phyloP scores from a whole-genome alignment of 2,113 vertebrate genomes.

The Channa maculata region DNA sequence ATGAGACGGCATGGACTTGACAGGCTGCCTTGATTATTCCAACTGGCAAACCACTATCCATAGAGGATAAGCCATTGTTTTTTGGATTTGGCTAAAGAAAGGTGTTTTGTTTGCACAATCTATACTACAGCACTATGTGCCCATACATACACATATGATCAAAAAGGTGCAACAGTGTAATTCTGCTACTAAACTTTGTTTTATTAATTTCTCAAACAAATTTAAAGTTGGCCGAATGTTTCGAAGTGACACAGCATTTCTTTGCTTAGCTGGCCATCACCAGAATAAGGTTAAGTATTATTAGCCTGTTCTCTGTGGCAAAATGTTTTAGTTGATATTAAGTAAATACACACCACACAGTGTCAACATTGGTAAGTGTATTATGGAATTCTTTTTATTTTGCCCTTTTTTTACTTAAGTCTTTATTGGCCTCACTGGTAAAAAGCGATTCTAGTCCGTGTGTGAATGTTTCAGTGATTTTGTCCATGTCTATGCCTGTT shows the following conservation, averaged over 20 bases:
- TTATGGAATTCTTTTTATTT: slow-evolving; percentile 37
- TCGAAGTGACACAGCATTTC: slow-evolving; percentile 29
- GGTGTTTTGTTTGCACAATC: slow-evolving; percentile 16
- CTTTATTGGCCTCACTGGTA: neutral
- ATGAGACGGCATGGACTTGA: neutral
- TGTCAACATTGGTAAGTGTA: slow-evolving; percentile 65
- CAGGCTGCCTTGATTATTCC: slow-evolving; percentile 15
- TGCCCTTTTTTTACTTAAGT: slow-evolving; percentile 1
- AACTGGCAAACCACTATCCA: slow-evolving; percentile 9
- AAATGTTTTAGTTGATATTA: slow-evolving; percentile 30
- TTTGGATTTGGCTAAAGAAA: slow-evolving; percentile 2
- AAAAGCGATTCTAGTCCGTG: neutral
- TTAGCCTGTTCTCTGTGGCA: slow-evolving; percentile 32
- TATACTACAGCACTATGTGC: slow-evolving; percentile 26
- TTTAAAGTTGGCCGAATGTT: slow-evolving; percentile 63
- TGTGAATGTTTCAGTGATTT: slow-evolving; percentile 8
- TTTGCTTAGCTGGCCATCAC: slow-evolving; percentile 28
- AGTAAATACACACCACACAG: slow-evolving; percentile 67
- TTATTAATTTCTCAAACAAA: slow-evolving; percentile 3
- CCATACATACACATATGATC: slow-evolving; percentile 16
- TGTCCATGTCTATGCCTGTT: neutral
- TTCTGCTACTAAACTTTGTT: slow-evolving; percentile 18
- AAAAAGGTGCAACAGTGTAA: slow-evolving; percentile 37
- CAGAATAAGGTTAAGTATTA: slow-evolving; percentile 7
- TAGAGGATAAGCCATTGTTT: neutral